Evolutionary conservation across 2,797 vertebrate species (phyloP).

Genomic region (Gymnoscopelus braueri): DNA sequence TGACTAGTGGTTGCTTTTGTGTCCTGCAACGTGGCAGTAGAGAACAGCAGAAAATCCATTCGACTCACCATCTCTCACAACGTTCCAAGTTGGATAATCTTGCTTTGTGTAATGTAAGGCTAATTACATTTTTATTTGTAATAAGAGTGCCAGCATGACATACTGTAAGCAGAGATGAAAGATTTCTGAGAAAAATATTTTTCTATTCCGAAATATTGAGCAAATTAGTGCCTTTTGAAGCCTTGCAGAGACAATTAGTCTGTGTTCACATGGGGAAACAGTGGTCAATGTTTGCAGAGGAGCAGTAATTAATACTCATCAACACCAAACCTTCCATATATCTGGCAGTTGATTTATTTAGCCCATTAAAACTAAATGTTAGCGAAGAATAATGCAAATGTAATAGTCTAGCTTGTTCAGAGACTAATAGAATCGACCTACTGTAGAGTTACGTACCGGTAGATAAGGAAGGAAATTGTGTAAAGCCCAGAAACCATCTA

Average conservation of each 20-base stretch:
- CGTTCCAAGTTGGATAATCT: no score
- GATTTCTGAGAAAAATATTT: constrained; percentile 2
- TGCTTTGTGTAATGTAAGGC: no score
- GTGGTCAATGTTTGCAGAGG: constrained; percentile 21
- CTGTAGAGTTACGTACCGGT: background rate
- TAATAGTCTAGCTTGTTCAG: background rate
- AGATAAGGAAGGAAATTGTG: constrained; percentile 2
- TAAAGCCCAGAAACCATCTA: no score
- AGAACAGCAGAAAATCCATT: no score
- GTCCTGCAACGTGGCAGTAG: no score
- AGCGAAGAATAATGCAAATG: background rate
- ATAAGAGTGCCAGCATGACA: no score
- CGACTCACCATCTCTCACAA: no score
- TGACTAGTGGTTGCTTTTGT: no score
- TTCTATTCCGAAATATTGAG: background rate
- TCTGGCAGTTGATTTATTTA: background rate
- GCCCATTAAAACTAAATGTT: constrained; percentile 27
- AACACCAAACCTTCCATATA: constrained; percentile 7
- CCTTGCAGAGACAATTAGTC: constrained; percentile 28
- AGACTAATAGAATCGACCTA: background rate
- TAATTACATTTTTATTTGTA: no score
- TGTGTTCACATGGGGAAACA: constrained; percentile 11
- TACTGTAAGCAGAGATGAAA: background rate
- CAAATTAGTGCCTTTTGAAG: constrained; percentile 12
- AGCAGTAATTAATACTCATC: constrained; percentile 39